phyloP scores from a whole-genome alignment of 2,888 invertebrate genomes.

The Gnatocerus cornutus region DNA sequence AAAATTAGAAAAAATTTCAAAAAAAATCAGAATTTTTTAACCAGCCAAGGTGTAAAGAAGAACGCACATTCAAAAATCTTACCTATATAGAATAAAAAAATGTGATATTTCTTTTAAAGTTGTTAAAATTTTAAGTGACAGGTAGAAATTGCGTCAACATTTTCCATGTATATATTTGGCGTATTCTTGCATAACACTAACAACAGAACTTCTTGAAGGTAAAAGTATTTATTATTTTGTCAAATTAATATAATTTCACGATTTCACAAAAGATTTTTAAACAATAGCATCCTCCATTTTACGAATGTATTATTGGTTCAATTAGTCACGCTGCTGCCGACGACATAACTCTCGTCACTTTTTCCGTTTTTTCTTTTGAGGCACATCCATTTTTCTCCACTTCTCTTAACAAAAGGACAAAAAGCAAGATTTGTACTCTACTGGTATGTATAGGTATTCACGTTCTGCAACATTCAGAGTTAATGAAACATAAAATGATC shows the following conservation, averaged over 20 bases:
- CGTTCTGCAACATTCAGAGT: constrained; percentile 21
- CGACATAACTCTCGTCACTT: neutral
- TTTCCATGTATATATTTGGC: too few species aligned
- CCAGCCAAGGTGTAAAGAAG: too few species aligned
- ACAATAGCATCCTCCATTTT: neutral
- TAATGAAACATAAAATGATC: constrained; percentile 41
- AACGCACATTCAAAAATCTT: too few species aligned
- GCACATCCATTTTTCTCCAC: neutral
- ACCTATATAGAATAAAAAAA: too few species aligned
- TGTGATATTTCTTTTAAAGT: too few species aligned
- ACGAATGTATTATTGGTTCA: neutral
- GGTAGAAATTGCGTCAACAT: too few species aligned
- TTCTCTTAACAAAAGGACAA: neutral
- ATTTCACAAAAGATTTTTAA: neutral
- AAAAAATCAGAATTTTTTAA: too few species aligned
- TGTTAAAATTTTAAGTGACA: too few species aligned
- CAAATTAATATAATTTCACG: neutral
- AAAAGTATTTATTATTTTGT: neutral
- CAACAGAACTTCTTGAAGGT: too few species aligned
- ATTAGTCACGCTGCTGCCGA: neutral
- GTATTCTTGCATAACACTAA: too few species aligned
- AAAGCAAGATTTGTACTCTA: neutral
- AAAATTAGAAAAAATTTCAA: too few species aligned
- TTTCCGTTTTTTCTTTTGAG: neutral
- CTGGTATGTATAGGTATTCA: neutral